Percentiles rank a stretch among this genome's conserved stretches.
Conservation (phyloP, 2,797 vertebrate genomes). For the Poecilia velifera region DNA sequence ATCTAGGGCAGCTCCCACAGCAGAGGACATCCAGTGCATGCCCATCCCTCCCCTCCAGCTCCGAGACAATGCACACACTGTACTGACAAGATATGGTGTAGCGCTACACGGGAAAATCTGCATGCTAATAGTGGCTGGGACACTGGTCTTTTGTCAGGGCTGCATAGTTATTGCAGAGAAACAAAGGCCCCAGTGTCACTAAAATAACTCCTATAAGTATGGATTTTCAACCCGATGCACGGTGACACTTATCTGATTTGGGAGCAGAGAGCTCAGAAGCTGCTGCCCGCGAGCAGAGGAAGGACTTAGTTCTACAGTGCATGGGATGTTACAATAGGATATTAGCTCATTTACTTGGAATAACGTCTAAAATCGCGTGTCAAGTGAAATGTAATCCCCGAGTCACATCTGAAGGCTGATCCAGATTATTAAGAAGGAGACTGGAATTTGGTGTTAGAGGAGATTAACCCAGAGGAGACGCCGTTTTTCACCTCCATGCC, state of each 20-base stretch:
- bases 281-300: constrained; percentile 25
- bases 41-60: constrained; percentile 29
- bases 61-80: constrained; percentile 84
- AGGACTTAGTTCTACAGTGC: neutral
- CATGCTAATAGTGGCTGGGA: constrained; percentile 87
- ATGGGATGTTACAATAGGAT: neutral
- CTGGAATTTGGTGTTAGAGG: neutral
- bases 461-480: neutral
- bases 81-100: constrained; percentile 84
- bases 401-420: constrained; percentile 2
- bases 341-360: constrained; percentile 2
- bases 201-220: constrained; percentile 87
- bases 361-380: neutral
- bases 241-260: constrained; percentile 77
- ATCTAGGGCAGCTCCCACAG: constrained; percentile 65
- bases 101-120: constrained; percentile 88
- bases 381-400: neutral
- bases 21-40: constrained; percentile 75
- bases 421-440: neutral
- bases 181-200: constrained; percentile 85
- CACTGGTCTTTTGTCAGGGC: constrained; percentile 87
- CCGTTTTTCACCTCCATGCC: neutral
- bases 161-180: constrained; percentile 86
- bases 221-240: constrained; percentile 74
- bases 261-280: constrained; percentile 32